Evolutionary conservation across 2,888 invertebrate genomes (phyloP), one percentile per base, ranked within the genome.

Genomic region (Stenchaetothrips biformis): DNA sequence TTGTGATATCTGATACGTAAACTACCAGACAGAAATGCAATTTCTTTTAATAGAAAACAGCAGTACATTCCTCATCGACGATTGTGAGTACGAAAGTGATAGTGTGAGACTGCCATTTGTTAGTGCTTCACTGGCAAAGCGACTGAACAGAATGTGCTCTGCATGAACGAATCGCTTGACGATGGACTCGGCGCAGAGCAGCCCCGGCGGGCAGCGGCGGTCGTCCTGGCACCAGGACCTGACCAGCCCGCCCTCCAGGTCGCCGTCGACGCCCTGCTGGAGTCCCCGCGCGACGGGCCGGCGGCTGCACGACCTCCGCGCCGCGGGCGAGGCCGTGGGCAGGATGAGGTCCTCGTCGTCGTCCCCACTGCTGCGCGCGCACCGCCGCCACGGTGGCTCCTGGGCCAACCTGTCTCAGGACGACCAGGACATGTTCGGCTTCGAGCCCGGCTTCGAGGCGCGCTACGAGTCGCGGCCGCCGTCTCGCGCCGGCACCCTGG

Each of bases 361-460:
- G 21, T 74, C 67, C 3, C 67, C 25, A 25, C 67, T 74, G 67
- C 67, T 21, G 21, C 21, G 13, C 53, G 53, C 13, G 16, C 13
- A 21, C 21, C 67, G 25, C 67, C 67, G 67, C 67, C 67, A 11
- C 67, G 8, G 25, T 25, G 67, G 67, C 21, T 74, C 67, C 9
- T 74, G 67, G 25, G 67, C 67, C 67, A 74, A 7, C 67, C 67
- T 74, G 67, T 25, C 21, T 21, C 59, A 21, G 21, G 67, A 74
- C 67, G 67, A 74, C 11, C 53, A 53, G 11, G 53, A 13, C 67
- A 25, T 74, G 67, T 74, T 74, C 67, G 67, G 67, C 67, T 74
- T 74, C 67, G 67, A 74, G 67, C 67, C 67, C 7, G 67, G 67
- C 67, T 74, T 74, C 67, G 67, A 74, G 67, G 67, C 67, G 67